phyloP scores from a whole-genome alignment of 2,113 vertebrate genomes.

The Petromus typicus region DNA sequence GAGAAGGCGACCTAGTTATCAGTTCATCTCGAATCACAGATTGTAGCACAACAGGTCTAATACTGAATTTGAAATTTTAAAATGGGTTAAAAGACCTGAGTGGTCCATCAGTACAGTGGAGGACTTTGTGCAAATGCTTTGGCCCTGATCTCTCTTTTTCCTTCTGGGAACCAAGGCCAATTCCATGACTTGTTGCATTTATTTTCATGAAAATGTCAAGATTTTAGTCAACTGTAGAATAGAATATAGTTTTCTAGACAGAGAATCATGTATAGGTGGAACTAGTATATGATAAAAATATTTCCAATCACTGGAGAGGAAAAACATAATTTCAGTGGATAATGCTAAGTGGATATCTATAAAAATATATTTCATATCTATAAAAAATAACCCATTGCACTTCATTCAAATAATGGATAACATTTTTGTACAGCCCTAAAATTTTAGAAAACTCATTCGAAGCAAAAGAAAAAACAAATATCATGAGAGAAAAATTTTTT shows the following conservation, averaged over 20 bases:
- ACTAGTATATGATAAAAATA: not conserved
- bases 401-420: not conserved
- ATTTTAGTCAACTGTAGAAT: slow-evolving; percentile 20
- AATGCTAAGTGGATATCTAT: not conserved
- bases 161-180: not conserved
- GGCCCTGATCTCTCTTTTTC: not conserved
- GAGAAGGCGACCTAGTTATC: not conserved
- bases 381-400: no score
- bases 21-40: not conserved
- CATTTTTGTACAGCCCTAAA: not conserved
- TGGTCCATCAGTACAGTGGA: no score
- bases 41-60: not conserved
- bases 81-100: not conserved
- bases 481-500: not conserved
- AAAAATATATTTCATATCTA: not conserved
- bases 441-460: not conserved
- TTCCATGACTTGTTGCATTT: not conserved
- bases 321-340: not conserved
- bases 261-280: not conserved
- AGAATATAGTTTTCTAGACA: not conserved
- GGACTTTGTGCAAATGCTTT: not conserved
- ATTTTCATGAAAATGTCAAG: not conserved
- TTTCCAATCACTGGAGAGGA: not conserved
- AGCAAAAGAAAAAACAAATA: not conserved
- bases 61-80: not conserved